These are phyloP conservation scores for Cantharis rufa DNA, from an alignment of 2,888 invertebrate species.

Conservation along the genomic window DNA sequence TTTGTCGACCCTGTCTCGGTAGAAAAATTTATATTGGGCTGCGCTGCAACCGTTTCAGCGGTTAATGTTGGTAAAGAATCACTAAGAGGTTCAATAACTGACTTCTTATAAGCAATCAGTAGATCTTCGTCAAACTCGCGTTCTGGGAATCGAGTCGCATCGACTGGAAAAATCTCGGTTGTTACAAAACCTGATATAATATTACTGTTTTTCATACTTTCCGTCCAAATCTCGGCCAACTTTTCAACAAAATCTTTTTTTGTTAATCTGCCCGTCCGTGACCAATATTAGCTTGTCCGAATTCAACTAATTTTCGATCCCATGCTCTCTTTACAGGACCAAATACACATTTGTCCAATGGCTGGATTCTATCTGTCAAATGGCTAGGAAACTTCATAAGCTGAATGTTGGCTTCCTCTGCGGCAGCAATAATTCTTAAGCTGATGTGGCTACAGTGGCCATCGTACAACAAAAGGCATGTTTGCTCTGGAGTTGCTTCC, in stretches of 20 bases:
- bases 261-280: conserved; percentile 22
- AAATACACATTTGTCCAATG: conserved; percentile 27
- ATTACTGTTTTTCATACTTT: conserved; percentile 19
- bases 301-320: conserved; percentile 30
- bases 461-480: background rate
- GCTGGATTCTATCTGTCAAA: conserved; percentile 33
- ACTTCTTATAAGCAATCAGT: background rate
- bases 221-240: conserved; percentile 19
- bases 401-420: background rate
- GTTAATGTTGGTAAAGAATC: too few species aligned
- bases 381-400: conserved; percentile 11
- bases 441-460: background rate
- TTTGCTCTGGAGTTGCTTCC: background rate
- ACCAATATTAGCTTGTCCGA: conserved; percentile 27
- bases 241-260: conserved; percentile 28
- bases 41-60: too few species aligned
- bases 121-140: background rate
- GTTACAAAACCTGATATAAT: conserved; percentile 22
- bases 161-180: background rate
- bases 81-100: background rate
- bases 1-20: too few species aligned
- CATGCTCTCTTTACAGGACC: conserved; percentile 23
- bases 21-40: too few species aligned
- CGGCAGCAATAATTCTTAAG: background rate
- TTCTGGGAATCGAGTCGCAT: background rate